These are phyloP conservation scores for Cheilosia vernalis DNA, from an alignment of 2,888 invertebrate species.

Conservation along the genomic window DNA sequence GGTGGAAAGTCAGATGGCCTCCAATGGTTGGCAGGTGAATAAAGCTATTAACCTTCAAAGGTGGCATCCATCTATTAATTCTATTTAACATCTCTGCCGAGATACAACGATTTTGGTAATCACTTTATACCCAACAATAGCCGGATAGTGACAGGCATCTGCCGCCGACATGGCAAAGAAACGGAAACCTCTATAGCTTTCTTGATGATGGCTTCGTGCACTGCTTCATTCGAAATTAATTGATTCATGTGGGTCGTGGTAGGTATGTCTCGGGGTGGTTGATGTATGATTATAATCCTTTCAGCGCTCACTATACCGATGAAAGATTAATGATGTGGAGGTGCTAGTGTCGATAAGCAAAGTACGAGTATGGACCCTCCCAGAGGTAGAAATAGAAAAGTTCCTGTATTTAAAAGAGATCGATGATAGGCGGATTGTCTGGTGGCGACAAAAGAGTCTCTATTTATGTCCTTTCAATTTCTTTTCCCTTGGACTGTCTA, in stretches of 20 bases:
- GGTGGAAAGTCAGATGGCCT: not conserved
- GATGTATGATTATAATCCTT: not conserved
- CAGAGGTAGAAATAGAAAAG: slow-evolving; percentile 24
- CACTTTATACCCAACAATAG: not conserved
- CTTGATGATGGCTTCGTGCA: not conserved
- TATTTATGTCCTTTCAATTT: slow-evolving; percentile 31
- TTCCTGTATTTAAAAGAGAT: slow-evolving; percentile 10
- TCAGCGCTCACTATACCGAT: not conserved
- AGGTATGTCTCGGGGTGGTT: not conserved
- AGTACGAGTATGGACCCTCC: not conserved
- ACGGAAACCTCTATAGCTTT: not conserved
- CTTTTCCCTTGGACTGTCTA: slow-evolving; percentile 29
- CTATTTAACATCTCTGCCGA: not conserved
- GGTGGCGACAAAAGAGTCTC: slow-evolving; percentile 26
- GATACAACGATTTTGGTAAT: not conserved
- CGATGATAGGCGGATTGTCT: slow-evolving; percentile 25
- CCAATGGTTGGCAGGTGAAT: not conserved
- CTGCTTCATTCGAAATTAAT: slow-evolving; percentile 23
- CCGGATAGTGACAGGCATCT: slow-evolving; percentile 2
- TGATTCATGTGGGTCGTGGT: slow-evolving; percentile 5
- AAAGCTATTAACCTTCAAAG: slow-evolving; percentile 26
- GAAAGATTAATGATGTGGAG: slow-evolving; percentile 29
- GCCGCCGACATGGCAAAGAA: not conserved
- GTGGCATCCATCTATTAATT: not conserved
- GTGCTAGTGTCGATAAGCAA: not conserved